phyloP scores from a whole-genome alignment of 2,888 invertebrate species.

The Mimas tiliae region DNA sequence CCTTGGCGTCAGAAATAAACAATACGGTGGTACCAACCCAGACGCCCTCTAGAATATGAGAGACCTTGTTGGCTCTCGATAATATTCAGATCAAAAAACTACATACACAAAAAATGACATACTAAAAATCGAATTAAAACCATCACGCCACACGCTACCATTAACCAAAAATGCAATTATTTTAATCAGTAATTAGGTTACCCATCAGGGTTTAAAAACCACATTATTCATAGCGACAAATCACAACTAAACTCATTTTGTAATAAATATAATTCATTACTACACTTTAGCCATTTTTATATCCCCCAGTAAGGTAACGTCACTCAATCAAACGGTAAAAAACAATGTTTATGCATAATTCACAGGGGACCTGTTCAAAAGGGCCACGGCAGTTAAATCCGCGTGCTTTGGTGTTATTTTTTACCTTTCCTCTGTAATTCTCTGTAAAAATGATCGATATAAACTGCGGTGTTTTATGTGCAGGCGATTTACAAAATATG shows the following conservation, averaged over 20 bases:
- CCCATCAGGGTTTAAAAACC: not conserved
- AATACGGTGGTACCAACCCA: too few species aligned
- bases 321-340: constrained; percentile 3
- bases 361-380: not conserved
- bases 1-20: too few species aligned
- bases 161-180: too few species aligned
- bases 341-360: not conserved
- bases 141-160: too few species aligned
- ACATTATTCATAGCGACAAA: not conserved
- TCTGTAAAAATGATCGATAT: not conserved
- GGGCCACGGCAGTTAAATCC: constrained; percentile 1
- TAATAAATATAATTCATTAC: not conserved
- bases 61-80: too few species aligned
- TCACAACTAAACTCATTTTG: constrained; percentile 2
- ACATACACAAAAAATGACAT: too few species aligned
- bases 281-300: not conserved
- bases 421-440: not conserved
- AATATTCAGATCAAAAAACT: too few species aligned
- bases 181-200: too few species aligned
- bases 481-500: not conserved
- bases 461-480: not conserved
- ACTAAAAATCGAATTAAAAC: too few species aligned
- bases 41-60: too few species aligned
- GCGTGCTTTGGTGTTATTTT: not conserved
- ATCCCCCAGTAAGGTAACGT: not conserved